Evolutionary conservation across 2,888 invertebrate genomes (phyloP), one percentile per base, ranked within the genome.

Genomic region (Amiota mariae): DNA sequence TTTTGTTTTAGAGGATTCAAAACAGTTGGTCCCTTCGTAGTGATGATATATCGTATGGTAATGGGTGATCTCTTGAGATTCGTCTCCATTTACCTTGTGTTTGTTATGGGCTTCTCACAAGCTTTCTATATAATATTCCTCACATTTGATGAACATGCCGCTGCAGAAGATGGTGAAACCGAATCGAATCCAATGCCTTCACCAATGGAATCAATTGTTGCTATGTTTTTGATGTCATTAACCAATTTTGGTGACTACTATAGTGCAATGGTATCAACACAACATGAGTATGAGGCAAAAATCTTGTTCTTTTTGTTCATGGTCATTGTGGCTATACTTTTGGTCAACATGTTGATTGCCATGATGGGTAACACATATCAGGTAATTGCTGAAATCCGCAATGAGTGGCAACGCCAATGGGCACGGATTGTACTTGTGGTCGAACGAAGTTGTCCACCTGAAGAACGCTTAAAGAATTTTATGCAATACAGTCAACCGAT

Each of bases 361-460:
- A 99, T 99, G 98, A 99, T 99, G 99, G 99, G 98, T 0, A 98
- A 98, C 90, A 99, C 99, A 3, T 99, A 99, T 89, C 97, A 98
- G 89, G 97, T 98, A 91, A 98, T 99, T 81, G 97, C 97, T 0
- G 97, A 98, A 90, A 98, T 98, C 0, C 93, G 97, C 80, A 98
- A 98, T 89, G 98, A 99, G 90, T 99, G 98, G 98, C 98, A 98
- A 90, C 91, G 99, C 87, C 92, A 98, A 93, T 99, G 98, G 98
- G 99, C 99, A 0, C 92, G 98, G 79, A 99, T 99, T 77, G 98
- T 99, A 51, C 91, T 99, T 77, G 98, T 99, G 54, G 97, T 99
- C 24, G 99, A 99, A 89, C 92, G 99, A 89, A 98, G 98, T n/a
- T 97, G 99, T 0, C 95, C 96, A 72, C 98, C 98, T 0, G 93